Percentiles rank a stretch among this genome's conserved stretches.
These are phyloP conservation scores for Ethmia dodecea DNA, from an alignment of 2,888 invertebrate genomes.

Conservation along the genomic window DNA sequence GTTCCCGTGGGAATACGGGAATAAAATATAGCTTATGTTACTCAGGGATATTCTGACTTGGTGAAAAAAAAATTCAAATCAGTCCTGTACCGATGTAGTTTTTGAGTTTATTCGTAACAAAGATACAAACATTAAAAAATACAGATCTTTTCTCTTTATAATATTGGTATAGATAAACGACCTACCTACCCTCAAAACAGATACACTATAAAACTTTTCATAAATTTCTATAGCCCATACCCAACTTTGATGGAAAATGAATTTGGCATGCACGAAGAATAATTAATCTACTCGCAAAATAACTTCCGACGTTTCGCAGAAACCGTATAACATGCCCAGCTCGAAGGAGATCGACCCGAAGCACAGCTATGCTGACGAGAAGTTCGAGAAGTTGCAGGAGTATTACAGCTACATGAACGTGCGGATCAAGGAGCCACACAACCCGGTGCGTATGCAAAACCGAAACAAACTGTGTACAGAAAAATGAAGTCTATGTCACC, in stretches of 20 bases:
- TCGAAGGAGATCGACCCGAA: slow-evolving; percentile 46
- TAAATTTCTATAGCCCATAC: neutral
- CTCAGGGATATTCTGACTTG: no score
- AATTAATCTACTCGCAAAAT: neutral
- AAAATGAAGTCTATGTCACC: no score
- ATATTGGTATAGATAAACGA: neutral
- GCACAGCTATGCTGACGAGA: slow-evolving; percentile 59
- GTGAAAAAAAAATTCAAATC: no score
- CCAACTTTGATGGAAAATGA: neutral
- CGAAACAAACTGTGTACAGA: no score
- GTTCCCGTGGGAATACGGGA: no score
- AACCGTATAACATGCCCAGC: slow-evolving; percentile 60
- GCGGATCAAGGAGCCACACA: slow-evolving; percentile 60
- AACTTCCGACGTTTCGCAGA: slow-evolving; percentile 27
- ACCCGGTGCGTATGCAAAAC: slow-evolving; percentile 39
- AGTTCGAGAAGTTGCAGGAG: slow-evolving; percentile 54
- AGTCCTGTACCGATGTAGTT: no score
- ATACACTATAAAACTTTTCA: no score
- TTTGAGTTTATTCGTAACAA: no score
- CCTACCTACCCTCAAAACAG: no score
- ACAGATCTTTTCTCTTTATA: neutral
- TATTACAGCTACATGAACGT: slow-evolving; percentile 58
- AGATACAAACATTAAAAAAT: neutral
- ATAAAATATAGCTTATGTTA: no score
- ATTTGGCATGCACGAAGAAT: neutral